These are phyloP conservation scores for Drymonia ruficornis DNA, from an alignment of 2,888 invertebrate species.

Conservation along the genomic window DNA sequence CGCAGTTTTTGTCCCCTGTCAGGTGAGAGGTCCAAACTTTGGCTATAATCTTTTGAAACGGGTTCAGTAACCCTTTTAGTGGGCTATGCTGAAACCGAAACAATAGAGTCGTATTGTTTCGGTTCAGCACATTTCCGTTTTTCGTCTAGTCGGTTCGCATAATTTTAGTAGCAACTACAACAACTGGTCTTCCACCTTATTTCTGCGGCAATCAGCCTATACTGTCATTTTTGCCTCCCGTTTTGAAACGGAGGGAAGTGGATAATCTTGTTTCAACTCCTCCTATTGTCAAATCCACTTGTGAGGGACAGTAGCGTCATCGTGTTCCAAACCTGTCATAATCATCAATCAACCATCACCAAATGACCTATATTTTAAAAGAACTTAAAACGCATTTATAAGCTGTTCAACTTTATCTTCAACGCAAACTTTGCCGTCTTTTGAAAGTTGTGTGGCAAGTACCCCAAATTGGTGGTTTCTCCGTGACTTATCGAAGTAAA, in stretches of 20 bases:
- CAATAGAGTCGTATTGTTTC: neutral
- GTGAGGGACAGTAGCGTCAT: too few relatives aligned
- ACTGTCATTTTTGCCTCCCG: too few relatives aligned
- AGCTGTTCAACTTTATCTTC: neutral
- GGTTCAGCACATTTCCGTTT: too few relatives aligned
- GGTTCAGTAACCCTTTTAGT: neutral
- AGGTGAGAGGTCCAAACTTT: constrained; percentile 4
- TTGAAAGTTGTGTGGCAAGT: constrained; percentile 6
- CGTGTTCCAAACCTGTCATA: too few relatives aligned
- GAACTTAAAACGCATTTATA: neutral
- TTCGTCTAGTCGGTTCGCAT: too few relatives aligned
- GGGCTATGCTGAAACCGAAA: neutral
- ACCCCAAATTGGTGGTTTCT: constrained; percentile 46
- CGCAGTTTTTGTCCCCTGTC: constrained; percentile 5
- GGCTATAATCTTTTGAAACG: constrained; percentile 1
- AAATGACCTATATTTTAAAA: neutral
- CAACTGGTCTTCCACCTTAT: too few relatives aligned
- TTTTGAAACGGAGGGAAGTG: too few relatives aligned
- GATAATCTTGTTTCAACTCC: too few relatives aligned
- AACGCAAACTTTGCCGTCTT: constrained; percentile 3
- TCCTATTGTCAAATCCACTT: too few relatives aligned
- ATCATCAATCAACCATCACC: too few relatives aligned
- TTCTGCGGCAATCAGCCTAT: too few relatives aligned
- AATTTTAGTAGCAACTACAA: too few relatives aligned
- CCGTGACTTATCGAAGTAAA: constrained; percentile 64